Evolutionary conservation across 2,113 vertebrate species (phyloP).

Genomic region (Enhydra lutris): DNA sequence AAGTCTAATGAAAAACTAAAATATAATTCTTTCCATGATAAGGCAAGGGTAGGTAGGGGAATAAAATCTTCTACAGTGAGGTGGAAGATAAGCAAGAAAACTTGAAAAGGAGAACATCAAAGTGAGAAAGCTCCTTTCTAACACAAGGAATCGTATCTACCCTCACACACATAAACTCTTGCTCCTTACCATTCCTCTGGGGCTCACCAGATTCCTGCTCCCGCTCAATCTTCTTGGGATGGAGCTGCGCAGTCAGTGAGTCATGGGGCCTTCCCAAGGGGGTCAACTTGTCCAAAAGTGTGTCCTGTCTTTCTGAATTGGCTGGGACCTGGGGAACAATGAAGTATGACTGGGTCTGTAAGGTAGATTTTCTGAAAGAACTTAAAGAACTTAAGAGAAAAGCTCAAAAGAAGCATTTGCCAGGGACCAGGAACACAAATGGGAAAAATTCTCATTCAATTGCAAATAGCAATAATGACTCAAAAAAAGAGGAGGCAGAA

Average conservation of each 20-base stretch:
- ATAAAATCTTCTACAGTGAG: neutral
- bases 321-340: slow-evolving; percentile 11
- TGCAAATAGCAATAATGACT: neutral
- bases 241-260: neutral
- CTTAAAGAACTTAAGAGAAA: neutral
- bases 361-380: neutral
- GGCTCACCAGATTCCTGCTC: neutral
- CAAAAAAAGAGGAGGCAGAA: neutral
- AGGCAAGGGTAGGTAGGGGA: neutral
- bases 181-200: slow-evolving; percentile 33
- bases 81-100: neutral
- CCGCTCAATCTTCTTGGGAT: neutral
- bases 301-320: slow-evolving; percentile 21
- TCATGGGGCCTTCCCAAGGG: neutral
- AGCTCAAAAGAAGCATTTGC: neutral
- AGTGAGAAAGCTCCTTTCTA: neutral
- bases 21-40: neutral
- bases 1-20: neutral
- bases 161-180: neutral
- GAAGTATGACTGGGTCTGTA: neutral
- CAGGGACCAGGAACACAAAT: neutral
- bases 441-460: neutral
- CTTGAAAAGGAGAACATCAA: neutral
- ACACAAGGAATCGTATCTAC: neutral
- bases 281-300: neutral